Evolutionary conservation across 2,797 vertebrate genomes (phyloP), one percentile per base, ranked within the genome.

Genomic region (Macrochelys suwanniensis): DNA sequence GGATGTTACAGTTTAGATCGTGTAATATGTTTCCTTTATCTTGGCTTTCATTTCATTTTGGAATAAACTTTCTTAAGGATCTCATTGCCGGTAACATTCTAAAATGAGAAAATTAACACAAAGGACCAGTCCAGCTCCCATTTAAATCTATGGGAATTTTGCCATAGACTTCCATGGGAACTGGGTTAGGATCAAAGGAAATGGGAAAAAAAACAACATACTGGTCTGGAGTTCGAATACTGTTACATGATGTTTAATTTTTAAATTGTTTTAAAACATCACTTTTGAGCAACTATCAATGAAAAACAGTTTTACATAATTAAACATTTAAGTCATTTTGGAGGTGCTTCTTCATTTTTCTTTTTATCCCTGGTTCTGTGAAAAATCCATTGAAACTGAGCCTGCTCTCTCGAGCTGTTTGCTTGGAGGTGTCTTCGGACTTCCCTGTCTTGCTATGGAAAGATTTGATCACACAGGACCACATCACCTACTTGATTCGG

Each of bases 281-380:
- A 0, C 88, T 92, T 86, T 6, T 50, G 96, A 93, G 65, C 65
- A 94, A 96, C 49, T 47, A 5, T 86, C 74, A 50, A 4, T 33
- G 71, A 74, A 93, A 88, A 3, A 7, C 37, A 33, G 26, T 83
- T 85, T 13, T 86, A 45, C 80, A 51, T 97, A 89, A 96, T 21
- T 57, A 92, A 1, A 26, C 31, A 1, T 95, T 85, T 13, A 9
- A 96, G 88, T 76, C 23, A 76, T 93, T 97, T 95, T 92, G 94
- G 95, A 95, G 77, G 80, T 94, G 92, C 71, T 97, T 86, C 83
- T 97, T 90, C 77, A 87, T 87, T 92, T 95, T 87, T 49, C 57
- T 56, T 13, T 82, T 96, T 93, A n/a, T 94, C 53, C 74, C 5
- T 96, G 85, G 79, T 88, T 93, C 49, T 85, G 59, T 88, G 78